Evolutionary conservation across 2,797 vertebrate species (phyloP).

Genomic region (Sebastes ruberrimus): DNA sequence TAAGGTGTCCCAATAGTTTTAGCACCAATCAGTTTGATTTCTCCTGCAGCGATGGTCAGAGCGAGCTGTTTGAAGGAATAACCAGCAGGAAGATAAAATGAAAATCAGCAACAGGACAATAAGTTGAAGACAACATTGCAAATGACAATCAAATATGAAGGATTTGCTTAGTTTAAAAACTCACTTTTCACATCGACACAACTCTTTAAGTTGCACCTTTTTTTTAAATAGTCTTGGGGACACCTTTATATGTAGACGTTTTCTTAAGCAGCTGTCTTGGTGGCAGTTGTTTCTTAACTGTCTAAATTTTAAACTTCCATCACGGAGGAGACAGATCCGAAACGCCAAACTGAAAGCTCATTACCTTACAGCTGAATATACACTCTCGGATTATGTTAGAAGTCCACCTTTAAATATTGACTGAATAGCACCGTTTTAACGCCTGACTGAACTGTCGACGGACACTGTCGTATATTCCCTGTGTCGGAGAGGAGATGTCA

Average conservation of each 20-base stretch:
- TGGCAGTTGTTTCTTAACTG: not conserved
- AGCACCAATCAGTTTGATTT: conserved; percentile 9
- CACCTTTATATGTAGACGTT: not conserved
- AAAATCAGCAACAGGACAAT: conserved; percentile 2
- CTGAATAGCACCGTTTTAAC: not conserved
- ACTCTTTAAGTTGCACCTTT: conserved; percentile 10
- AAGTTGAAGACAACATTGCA: conserved; percentile 37
- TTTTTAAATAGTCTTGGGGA: not conserved
- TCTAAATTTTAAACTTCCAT: not conserved
- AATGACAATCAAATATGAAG: conserved; percentile 68
- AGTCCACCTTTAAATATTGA: conserved; percentile 12
- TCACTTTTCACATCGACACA: not conserved
- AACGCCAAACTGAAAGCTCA: not conserved
- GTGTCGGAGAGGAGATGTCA: not conserved
- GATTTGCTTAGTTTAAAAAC: conserved; percentile 20
- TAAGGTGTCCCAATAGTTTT: conserved; percentile 14
- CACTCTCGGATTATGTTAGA: not conserved
- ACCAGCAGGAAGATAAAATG: not conserved
- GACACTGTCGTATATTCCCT: not conserved
- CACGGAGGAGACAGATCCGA: not conserved
- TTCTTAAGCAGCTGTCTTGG: not conserved
- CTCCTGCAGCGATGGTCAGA: conserved; percentile 4
- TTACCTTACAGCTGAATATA: not conserved
- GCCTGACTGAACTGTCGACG: conserved; percentile 1
- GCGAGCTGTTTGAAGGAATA: not conserved